Base-by-base conservation (phyloP, 2,113 vertebrate species). In the Rhinolophus sinicus region DNA sequence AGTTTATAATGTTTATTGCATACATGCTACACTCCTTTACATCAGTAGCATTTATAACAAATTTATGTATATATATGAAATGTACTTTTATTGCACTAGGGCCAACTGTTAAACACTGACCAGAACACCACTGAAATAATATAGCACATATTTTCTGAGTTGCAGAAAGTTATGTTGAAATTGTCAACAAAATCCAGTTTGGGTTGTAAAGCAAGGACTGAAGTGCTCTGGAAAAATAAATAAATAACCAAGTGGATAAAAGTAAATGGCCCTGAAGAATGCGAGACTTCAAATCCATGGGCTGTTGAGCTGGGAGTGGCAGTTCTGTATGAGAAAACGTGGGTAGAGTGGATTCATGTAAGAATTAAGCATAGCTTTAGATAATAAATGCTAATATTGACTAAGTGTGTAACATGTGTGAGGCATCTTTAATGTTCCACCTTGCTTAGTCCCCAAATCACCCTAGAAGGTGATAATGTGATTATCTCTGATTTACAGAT, bases 291-390 rank as follows among this genome's bases (percentile, higher is more conserved):
- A 26, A 18, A 56, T 26, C 33, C 21, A 5, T 28, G 33, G 40
- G 5, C 3, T 3, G 2, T 47, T 3, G 6, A 9, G 28, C 35
- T 40, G 5, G 21, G 10, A 26, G 21, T 12, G 35, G 35, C 50
- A 38, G 33, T 30, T 65, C 24, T 30, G 3, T 30, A 21, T 22
- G 11, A 13, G 19, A 13, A 56, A 44, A 80, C 33, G 2, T 56
- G 76, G 35, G 26, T 14, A 67, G n/a, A 81, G n/a, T 18, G 13
- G 21, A 33, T 21, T 47, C 28, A 18, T 44, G n/a, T 22, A 12
- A 90, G 44, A 78, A 33, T 67, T 52, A 18, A 56, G 30, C 67
- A 30, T 8, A 58, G 3, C 47, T 69, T 69, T 58, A 90, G 12
- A 40, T 56, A 3, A 19, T 38, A 6, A 88, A 62, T n/a, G 52